A percentile compares a stretch with the other conserved stretches of the same genome.
Evolutionary conservation across 2,888 invertebrate genomes (phyloP).

Genomic region (Cacoxenus indagator): DNA sequence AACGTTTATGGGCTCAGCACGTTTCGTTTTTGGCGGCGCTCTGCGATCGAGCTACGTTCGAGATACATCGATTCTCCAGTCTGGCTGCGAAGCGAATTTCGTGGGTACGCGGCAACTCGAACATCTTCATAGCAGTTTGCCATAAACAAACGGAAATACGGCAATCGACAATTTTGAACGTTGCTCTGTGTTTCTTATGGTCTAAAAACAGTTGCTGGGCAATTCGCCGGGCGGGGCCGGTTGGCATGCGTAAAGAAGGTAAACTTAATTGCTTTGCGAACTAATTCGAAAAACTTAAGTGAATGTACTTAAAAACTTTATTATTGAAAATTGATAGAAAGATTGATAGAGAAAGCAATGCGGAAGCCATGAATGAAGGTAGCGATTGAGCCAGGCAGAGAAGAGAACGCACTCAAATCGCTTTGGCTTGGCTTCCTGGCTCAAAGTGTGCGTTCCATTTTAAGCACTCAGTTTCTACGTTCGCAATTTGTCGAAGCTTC

Average conservation of each 20-base stretch:
- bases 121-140: slow-evolving; percentile 30
- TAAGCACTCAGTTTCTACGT: too few species aligned
- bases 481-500: too few species aligned
- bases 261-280: slow-evolving; percentile 15
- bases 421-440: too few species aligned
- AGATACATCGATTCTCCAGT: neutral
- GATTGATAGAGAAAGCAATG: too few species aligned
- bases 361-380: too few species aligned
- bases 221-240: neutral
- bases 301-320: slow-evolving; percentile 41
- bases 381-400: too few species aligned
- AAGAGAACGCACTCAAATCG: too few species aligned
- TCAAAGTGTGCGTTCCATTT: too few species aligned
- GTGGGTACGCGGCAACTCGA: too few species aligned
- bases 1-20: slow-evolving; percentile 48
- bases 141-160: slow-evolving; percentile 12
- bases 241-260: neutral
- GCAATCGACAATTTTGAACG: neutral
- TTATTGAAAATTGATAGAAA: too few species aligned
- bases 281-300: slow-evolving; percentile 4
- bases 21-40: slow-evolving; percentile 33
- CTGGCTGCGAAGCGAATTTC: neutral
- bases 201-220: neutral
- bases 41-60: neutral
- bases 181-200: neutral